Conservation (phyloP, 2,113 vertebrate genomes). For the Cebidichthys violaceus region DNA sequence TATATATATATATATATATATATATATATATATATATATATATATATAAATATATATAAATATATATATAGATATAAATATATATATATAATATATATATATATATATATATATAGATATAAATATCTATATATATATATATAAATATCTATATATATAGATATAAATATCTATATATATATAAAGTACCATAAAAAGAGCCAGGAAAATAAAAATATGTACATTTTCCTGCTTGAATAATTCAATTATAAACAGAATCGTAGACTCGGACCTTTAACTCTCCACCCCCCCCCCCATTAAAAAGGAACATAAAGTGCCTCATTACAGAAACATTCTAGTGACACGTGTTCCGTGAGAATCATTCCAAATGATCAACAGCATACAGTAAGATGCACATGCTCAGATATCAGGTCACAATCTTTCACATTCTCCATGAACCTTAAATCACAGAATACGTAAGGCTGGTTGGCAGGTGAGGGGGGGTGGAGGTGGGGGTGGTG, state of each 20-base stretch:
- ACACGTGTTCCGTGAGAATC: conserved; percentile 54
- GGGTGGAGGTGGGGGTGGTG: too few relatives aligned
- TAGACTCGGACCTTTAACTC: conserved; percentile 32
- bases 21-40: too few relatives aligned
- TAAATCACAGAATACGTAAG: conserved; percentile 25
- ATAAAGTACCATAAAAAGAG: conserved; percentile 76
- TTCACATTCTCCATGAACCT: conserved; percentile 47
- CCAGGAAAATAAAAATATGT: conserved; percentile 69
- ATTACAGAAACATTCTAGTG: conserved; percentile 39
- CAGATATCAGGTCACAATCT: conserved; percentile 31
- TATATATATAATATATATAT: too few relatives aligned
- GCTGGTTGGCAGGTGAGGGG: conserved; percentile 15
- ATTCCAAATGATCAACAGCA: conserved; percentile 38
- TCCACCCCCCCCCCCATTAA: conserved; percentile 58
- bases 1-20: too few relatives aligned
- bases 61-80: too few relatives aligned
- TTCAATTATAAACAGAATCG: conserved; percentile 57
- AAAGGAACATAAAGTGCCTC: conserved; percentile 68
- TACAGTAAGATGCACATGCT: conserved; percentile 63
- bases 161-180: too few relatives aligned
- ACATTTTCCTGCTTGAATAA: conserved; percentile 69
- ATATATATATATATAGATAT: too few relatives aligned
- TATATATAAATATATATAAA: too few relatives aligned
- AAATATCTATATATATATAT: too few relatives aligned
- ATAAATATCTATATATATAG: too few relatives aligned